phyloP scores from a whole-genome alignment of 92 coral and sea anemone species.

The Hydrozoanthus gracilis region DNA sequence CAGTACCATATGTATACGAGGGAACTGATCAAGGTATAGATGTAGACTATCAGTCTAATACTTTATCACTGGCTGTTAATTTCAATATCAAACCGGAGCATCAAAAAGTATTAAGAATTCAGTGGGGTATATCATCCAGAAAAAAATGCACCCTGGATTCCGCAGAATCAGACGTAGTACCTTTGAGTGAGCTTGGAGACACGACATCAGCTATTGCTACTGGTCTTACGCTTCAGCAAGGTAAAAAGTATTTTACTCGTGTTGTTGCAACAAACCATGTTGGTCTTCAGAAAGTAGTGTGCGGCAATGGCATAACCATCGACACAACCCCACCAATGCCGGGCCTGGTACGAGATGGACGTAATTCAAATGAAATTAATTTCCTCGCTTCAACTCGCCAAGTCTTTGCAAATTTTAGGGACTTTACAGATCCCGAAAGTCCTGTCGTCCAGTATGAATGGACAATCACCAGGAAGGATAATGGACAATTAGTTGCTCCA shows the following conservation, averaged over 20 bases:
- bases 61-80: constrained; percentile 73
- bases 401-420: constrained; percentile 74
- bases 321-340: constrained; percentile 90
- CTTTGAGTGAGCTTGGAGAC: constrained; percentile 82
- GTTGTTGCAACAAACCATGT: constrained; percentile 75
- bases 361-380: constrained; percentile 60
- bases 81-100: constrained; percentile 64
- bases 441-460: constrained; percentile 91
- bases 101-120: constrained; percentile 64
- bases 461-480: constrained; percentile 61
- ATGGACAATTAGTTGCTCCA: constrained; percentile 63
- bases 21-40: constrained; percentile 69
- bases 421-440: constrained; percentile 83
- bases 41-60: constrained; percentile 79
- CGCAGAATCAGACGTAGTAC: constrained; percentile 74
- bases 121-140: constrained; percentile 88
- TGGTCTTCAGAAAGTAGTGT: constrained; percentile 86
- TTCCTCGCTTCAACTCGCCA: constrained; percentile 79
- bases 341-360: constrained; percentile 73
- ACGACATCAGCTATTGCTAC: constrained; percentile 82
- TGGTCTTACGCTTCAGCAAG: constrained; percentile 71
- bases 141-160: constrained; percentile 76
- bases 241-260: constrained; percentile 81
- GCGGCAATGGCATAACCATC: constrained; percentile 86
- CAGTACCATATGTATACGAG: constrained; percentile 79